Percentiles rank a stretch among this genome's conserved stretches.
phyloP scores from a whole-genome alignment of 2,888 invertebrate genomes.

The Ecliptopera silaceata region DNA sequence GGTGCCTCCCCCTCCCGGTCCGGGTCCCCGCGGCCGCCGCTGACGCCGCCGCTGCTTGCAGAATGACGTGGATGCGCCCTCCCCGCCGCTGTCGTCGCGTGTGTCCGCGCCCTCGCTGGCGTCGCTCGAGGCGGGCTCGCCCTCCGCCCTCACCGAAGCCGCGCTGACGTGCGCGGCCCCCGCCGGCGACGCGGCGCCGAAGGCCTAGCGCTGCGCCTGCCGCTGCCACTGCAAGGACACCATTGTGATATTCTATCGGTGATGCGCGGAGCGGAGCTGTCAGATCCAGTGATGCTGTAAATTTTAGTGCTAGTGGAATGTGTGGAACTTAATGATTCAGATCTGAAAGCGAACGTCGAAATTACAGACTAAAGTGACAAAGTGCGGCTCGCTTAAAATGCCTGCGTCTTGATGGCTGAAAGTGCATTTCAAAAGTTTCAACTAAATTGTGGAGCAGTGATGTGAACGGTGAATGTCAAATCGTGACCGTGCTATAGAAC shows the following conservation, averaged over 20 bases:
- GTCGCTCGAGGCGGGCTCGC: conserved; percentile 48
- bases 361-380: neutral
- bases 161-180: conserved; percentile 35
- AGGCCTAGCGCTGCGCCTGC: conserved; percentile 33
- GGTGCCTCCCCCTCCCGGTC: conserved; percentile 52
- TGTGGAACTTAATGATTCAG: neutral
- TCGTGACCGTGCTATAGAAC: conserved; percentile 18
- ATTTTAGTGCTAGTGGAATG: conserved; percentile 7
- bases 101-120: conserved; percentile 57
- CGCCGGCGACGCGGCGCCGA: conserved; percentile 38
- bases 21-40: conserved; percentile 27
- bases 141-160: conserved; percentile 30
- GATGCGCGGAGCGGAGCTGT: conserved; percentile 19
- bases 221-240: conserved; percentile 28
- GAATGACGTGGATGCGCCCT: conserved; percentile 81
- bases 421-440: conserved; percentile 7
- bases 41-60: conserved; percentile 69
- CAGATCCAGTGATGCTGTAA: conserved; percentile 7
- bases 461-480: conserved; percentile 24
- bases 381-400: neutral
- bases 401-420: neutral
- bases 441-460: conserved; percentile 17
- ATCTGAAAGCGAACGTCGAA: conserved; percentile 1
- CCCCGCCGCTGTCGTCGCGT: conserved; percentile 69
- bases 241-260: conserved; percentile 32